phyloP scores from a whole-genome alignment of 2,888 invertebrate species.

The Trachelus iudaicus region DNA sequence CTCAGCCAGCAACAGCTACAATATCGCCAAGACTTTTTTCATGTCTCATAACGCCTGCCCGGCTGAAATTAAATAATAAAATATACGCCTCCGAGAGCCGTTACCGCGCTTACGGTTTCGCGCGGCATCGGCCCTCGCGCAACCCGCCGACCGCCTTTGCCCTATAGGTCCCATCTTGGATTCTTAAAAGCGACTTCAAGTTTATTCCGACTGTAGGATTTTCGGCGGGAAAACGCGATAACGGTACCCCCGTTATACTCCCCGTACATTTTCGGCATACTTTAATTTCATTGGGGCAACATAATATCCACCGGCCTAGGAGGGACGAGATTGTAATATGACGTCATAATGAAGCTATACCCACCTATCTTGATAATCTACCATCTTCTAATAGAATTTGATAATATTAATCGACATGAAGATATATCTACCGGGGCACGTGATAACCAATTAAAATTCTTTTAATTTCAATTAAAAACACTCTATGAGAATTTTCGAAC shows the following conservation, averaged over 20 bases:
- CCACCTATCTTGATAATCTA: background rate
- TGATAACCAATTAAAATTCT: background rate
- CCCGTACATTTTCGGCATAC: background rate
- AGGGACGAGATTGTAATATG: background rate
- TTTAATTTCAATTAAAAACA: background rate
- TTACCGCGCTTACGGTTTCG: slow-evolving; percentile 18
- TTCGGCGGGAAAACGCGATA: background rate
- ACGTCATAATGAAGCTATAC: background rate
- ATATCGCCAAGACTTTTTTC: slow-evolving; percentile 61
- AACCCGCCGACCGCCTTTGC: background rate
- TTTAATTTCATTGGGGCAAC: background rate
- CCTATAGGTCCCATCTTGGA: background rate
- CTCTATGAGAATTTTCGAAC: background rate
- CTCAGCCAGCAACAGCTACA: slow-evolving; percentile 49
- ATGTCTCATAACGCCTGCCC: slow-evolving; percentile 58
- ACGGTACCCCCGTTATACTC: background rate
- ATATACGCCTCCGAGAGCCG: slow-evolving; percentile 46
- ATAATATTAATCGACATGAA: background rate
- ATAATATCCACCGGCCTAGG: background rate
- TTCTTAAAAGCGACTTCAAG: background rate
- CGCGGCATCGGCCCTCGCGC: background rate
- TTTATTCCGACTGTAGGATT: background rate
- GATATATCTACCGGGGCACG: background rate
- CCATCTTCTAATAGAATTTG: background rate
- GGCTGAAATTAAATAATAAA: slow-evolving; percentile 65